A percentile compares a stretch with the other conserved stretches of the same genome.
phyloP scores from a whole-genome alignment of 1,140 invertebrate species.

The Ceratina australensis region DNA sequence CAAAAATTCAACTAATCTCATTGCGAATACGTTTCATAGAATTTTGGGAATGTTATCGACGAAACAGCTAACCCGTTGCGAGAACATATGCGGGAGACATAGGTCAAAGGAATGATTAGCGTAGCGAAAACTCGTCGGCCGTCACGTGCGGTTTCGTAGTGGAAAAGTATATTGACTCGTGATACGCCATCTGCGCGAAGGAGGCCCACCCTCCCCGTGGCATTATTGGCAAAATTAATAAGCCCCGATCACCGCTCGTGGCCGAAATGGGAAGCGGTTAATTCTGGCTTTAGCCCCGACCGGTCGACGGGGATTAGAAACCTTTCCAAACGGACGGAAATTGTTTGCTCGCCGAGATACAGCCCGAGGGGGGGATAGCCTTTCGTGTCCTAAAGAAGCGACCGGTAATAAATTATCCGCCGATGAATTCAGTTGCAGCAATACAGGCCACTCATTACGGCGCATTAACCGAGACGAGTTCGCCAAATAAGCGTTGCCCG shows the following conservation, averaged over 20 bases:
- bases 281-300: constrained; percentile 61
- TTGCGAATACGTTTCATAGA: no score
- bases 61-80: constrained; percentile 14
- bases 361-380: not conserved
- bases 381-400: constrained; percentile 46
- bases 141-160: constrained; percentile 61
- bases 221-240: constrained; percentile 77
- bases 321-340: constrained; percentile 65
- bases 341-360: constrained; percentile 56
- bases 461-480: constrained; percentile 53
- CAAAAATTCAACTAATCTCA: no score
- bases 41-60: not conserved
- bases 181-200: constrained; percentile 74
- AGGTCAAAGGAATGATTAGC: constrained; percentile 62
- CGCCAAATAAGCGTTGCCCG: constrained; percentile 48
- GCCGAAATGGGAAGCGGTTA: constrained; percentile 69
- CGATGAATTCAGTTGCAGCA: constrained; percentile 50
- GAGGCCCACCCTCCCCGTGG: constrained; percentile 56
- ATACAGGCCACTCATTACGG: constrained; percentile 50
- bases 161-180: constrained; percentile 75
- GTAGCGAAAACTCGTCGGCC: constrained; percentile 54
- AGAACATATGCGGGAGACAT: constrained; percentile 45
- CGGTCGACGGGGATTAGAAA: constrained; percentile 57
- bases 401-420: constrained; percentile 48
- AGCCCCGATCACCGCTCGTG: constrained; percentile 58